These are phyloP conservation scores for Sphyrna mokarran DNA, from an alignment of 2,113 vertebrate genomes.

Conservation along the genomic window DNA sequence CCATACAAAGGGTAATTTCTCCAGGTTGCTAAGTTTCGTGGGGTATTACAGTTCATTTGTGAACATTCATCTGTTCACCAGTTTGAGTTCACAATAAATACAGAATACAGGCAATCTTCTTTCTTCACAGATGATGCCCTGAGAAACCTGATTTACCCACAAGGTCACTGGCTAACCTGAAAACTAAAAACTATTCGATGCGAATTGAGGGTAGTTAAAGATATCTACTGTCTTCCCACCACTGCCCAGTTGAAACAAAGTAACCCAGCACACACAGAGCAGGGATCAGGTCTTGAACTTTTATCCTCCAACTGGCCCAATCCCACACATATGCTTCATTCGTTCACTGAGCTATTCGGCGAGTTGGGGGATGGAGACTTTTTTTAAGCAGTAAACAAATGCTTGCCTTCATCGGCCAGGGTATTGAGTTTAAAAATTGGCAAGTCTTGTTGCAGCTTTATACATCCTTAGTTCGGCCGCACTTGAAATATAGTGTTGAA, in stretches of 20 bases:
- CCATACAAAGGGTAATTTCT: not conserved
- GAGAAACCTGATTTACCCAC: not conserved
- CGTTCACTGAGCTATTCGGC: not conserved
- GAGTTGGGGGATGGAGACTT: not conserved
- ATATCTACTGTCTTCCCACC: not conserved
- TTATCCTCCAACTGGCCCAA: not conserved
- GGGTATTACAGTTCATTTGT: not conserved
- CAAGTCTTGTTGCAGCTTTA: too few relatives aligned
- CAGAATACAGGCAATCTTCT: not conserved
- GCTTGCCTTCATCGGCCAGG: not conserved
- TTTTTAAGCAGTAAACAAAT: not conserved
- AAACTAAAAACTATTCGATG: not conserved
- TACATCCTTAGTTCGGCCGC: too few relatives aligned
- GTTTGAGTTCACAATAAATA: not conserved
- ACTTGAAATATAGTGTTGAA: too few relatives aligned
- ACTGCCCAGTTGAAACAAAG: not conserved
- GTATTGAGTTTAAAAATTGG: too few relatives aligned
- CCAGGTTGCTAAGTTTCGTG: not conserved
- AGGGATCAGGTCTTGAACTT: not conserved
- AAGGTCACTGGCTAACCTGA: not conserved
- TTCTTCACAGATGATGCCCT: not conserved
- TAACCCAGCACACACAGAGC: not conserved
- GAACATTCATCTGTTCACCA: not conserved
- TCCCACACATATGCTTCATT: not conserved
- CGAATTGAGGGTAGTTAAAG: not conserved